phyloP scores from a whole-genome alignment of 2,888 invertebrate genomes.

The Patella caerulea region DNA sequence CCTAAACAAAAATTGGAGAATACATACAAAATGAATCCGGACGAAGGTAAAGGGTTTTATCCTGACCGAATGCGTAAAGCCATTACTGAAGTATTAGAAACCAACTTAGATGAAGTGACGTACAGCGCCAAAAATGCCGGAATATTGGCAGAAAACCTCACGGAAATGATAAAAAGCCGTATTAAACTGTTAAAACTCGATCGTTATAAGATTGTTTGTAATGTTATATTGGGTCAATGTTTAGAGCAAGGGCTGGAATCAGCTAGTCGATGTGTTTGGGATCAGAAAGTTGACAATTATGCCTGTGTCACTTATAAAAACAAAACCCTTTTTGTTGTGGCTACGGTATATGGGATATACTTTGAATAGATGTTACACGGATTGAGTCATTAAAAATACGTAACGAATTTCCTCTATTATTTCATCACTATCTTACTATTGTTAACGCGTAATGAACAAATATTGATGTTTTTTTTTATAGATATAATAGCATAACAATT shows the following conservation, averaged over 20 bases:
- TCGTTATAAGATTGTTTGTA: constrained; percentile 63
- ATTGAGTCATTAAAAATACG: too few species aligned
- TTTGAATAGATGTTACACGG: constrained; percentile 41
- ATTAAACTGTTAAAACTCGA: constrained; percentile 55
- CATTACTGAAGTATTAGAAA: constrained; percentile 47
- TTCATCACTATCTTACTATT: too few species aligned
- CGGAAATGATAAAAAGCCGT: constrained; percentile 51
- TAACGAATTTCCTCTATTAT: too few species aligned
- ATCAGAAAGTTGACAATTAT: constrained; percentile 56
- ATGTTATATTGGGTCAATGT: constrained; percentile 59
- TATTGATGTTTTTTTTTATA: too few species aligned
- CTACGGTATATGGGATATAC: constrained; percentile 59
- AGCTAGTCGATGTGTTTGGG: constrained; percentile 59
- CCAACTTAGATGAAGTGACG: constrained; percentile 43
- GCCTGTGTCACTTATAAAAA: constrained; percentile 57
- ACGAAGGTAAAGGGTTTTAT: constrained; percentile 46
- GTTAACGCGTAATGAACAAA: too few species aligned
- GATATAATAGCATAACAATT: too few species aligned
- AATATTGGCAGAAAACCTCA: constrained; percentile 49
- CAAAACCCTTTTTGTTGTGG: constrained; percentile 53
- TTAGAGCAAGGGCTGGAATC: constrained; percentile 58
- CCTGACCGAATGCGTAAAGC: constrained; percentile 46
- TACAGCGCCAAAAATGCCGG: constrained; percentile 51
- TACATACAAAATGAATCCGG: constrained; percentile 59
- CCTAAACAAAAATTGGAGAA: constrained; percentile 50